These are phyloP conservation scores for Heliconius hermathena DNA, from an alignment of 1,140 invertebrate genomes.

Conservation along the genomic window DNA sequence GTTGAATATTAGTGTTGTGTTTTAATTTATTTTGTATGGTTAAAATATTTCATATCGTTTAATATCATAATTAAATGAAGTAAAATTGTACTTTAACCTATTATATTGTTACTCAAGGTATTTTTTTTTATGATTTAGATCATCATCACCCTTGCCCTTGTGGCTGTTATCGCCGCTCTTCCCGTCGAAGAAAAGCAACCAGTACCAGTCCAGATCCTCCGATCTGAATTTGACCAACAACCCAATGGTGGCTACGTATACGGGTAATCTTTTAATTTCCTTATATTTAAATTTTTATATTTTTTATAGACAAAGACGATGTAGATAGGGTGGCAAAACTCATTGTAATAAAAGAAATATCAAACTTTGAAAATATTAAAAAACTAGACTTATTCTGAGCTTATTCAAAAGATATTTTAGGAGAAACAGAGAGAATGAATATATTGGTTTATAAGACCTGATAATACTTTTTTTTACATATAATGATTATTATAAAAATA, in stretches of 20 bases:
- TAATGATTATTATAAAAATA: background rate
- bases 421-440: background rate
- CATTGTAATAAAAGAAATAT: too few species aligned
- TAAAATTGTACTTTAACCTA: background rate
- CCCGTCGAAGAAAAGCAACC: slow-evolving; percentile 41
- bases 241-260: slow-evolving; percentile 66
- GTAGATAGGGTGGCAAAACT: too few species aligned
- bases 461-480: too few species aligned
- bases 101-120: background rate
- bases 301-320: too few species aligned
- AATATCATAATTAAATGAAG: background rate
- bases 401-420: background rate
- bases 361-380: too few species aligned
- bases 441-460: background rate
- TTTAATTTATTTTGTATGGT: slow-evolving; percentile 14
- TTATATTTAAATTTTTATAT: too few species aligned
- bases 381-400: too few species aligned
- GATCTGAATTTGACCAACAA: slow-evolving; percentile 60
- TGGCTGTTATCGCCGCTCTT: slow-evolving; percentile 58
- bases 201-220: slow-evolving; percentile 50
- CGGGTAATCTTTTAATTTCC: slow-evolving; percentile 44
- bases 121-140: slow-evolving; percentile 48
- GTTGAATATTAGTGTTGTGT: slow-evolving; percentile 22
- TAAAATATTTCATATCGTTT: background rate
- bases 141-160: slow-evolving; percentile 68